Conservation (phyloP, 2,113 vertebrate species). For the Hassar affinis region DNA sequence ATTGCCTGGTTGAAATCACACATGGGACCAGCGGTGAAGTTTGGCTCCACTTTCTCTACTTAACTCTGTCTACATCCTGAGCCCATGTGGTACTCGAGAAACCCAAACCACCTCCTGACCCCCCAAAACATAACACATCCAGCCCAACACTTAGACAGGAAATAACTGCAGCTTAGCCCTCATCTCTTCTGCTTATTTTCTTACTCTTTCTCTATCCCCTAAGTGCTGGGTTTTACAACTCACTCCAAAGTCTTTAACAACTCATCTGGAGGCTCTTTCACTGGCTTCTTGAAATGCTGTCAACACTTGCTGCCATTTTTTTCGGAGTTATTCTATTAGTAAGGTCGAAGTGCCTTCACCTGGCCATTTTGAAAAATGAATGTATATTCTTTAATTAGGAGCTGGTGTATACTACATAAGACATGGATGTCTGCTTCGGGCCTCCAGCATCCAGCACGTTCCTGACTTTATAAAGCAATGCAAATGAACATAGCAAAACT, state of each 20-base stretch:
- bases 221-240: constrained; percentile 7
- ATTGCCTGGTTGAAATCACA: constrained; percentile 47
- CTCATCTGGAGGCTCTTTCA: constrained; percentile 27
- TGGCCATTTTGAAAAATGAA: neutral
- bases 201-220: constrained; percentile 63
- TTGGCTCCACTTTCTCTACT: constrained; percentile 27
- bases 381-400: neutral
- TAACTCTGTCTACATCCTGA: neutral
- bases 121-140: constrained; percentile 54
- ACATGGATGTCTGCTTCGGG: too few species aligned
- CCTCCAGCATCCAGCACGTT: neutral
- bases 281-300: constrained; percentile 14
- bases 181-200: constrained; percentile 60
- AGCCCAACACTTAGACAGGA: constrained; percentile 56
- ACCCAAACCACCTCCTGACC: constrained; percentile 23
- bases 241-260: constrained; percentile 21
- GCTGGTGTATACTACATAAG: neutral
- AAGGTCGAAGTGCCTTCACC: neutral
- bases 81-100: constrained; percentile 8
- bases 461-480: neutral
- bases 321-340: neutral
- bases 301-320: neutral
- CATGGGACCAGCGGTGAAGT: constrained; percentile 44
- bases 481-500: neutral
- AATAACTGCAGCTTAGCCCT: constrained; percentile 64